A percentile compares a stretch with the other conserved stretches of the same genome.
These are phyloP conservation scores for Craseonycteris thonglongyai DNA, from an alignment of 2,113 vertebrate species.

Conservation along the genomic window DNA sequence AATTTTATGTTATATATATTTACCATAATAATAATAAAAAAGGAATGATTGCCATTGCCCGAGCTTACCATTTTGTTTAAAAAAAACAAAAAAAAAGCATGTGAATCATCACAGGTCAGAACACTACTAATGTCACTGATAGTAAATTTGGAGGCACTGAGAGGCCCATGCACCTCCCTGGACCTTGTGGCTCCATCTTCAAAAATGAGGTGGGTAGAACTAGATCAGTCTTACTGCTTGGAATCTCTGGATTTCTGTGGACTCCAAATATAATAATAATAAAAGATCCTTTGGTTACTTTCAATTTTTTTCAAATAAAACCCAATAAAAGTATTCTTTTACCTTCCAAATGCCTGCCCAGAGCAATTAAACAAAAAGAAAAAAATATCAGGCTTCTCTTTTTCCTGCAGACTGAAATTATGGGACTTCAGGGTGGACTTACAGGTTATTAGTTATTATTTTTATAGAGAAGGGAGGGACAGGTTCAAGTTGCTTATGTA, in stretches of 20 bases:
- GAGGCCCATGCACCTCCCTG: background rate
- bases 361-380: conserved; percentile 12
- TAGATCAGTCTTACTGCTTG: background rate
- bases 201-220: background rate
- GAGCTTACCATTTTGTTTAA: background rate
- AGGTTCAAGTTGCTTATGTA: background rate
- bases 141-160: background rate
- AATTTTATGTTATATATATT: background rate
- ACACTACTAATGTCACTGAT: background rate
- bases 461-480: background rate
- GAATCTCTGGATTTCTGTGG: background rate
- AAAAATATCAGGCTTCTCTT: background rate
- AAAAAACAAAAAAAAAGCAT: background rate
- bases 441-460: background rate
- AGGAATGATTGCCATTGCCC: background rate
- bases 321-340: background rate
- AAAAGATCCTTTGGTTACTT: background rate
- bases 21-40: background rate
- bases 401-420: background rate
- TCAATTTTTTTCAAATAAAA: conserved; percentile 8
- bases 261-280: background rate
- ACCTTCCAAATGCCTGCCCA: background rate
- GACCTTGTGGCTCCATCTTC: background rate
- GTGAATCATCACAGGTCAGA: background rate
- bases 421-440: background rate